Percentiles rank a stretch among this genome's conserved stretches.
These are phyloP conservation scores for Pectinophora gossypiella DNA, from an alignment of 1,140 invertebrate genomes.

Conservation along the genomic window DNA sequence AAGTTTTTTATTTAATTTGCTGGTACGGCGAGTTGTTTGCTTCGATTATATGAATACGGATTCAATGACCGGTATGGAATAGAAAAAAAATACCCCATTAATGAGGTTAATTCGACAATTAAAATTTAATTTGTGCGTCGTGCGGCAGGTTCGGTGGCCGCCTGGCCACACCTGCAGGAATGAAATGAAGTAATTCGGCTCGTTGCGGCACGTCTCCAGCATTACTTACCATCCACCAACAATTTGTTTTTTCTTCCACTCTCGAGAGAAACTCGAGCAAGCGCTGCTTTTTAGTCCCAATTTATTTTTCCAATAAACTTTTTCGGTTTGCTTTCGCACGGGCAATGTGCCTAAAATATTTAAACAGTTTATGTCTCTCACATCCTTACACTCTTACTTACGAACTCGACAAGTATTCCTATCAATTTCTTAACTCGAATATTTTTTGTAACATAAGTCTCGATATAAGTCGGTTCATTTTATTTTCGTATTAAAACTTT, in stretches of 20 bases:
- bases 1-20: conserved; percentile 17
- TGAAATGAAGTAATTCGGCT: conserved; percentile 55
- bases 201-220: conserved; percentile 46
- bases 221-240: conserved; percentile 56
- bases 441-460: not conserved
- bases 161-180: conserved; percentile 35
- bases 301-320: conserved; percentile 63
- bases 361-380: conserved; percentile 48
- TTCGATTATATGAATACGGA: not conserved
- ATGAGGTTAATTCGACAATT: conserved; percentile 33
- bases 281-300: conserved; percentile 53
- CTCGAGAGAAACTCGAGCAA: conserved; percentile 44
- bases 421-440: not conserved
- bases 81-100: conserved; percentile 16
- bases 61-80: no score
- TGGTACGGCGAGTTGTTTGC: no score
- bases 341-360: conserved; percentile 54
- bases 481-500: no score
- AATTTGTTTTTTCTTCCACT: conserved; percentile 55
- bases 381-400: conserved; percentile 28
- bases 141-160: conserved; percentile 12
- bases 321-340: conserved; percentile 43
- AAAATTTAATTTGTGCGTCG: conserved; percentile 30
- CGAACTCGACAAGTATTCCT: conserved; percentile 12
- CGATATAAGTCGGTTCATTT: not conserved